Conservation (phyloP, 2,797 vertebrate genomes). For the Phaenicophaeus curvirostris region DNA sequence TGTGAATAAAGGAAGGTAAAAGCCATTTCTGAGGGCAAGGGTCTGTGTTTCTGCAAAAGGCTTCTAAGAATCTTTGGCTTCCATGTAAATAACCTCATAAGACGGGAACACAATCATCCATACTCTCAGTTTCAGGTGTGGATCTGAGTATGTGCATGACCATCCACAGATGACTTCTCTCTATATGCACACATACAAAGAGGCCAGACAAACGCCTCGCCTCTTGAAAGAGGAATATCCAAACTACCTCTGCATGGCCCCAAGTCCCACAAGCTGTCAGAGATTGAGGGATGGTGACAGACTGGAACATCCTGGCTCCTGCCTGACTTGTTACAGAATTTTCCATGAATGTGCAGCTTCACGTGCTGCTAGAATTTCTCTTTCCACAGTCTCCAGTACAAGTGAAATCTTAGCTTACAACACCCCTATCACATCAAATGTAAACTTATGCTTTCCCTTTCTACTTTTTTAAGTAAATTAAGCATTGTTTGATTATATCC, state of each 20-base stretch:
- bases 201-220: neutral
- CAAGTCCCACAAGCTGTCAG: neutral
- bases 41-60: neutral
- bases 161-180: neutral
- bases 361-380: neutral
- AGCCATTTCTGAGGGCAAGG: neutral
- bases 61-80: neutral
- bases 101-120: neutral
- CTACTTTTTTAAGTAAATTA: neutral
- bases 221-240: neutral
- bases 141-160: neutral
- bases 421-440: neutral
- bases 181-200: neutral
- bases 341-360: neutral
- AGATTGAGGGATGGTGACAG: neutral
- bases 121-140: accelerated
- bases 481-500: neutral
- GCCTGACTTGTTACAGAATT: neutral
- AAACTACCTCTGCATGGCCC: neutral
- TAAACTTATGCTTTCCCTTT: neutral
- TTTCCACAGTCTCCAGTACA: neutral
- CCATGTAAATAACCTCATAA: neutral
- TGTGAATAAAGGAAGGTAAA: neutral
- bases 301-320: neutral
- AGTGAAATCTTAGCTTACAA: neutral